Evolutionary conservation across 2,113 vertebrate genomes (phyloP), one percentile per base, ranked within the genome.

Genomic region (Grammomys dolichurus): DNA sequence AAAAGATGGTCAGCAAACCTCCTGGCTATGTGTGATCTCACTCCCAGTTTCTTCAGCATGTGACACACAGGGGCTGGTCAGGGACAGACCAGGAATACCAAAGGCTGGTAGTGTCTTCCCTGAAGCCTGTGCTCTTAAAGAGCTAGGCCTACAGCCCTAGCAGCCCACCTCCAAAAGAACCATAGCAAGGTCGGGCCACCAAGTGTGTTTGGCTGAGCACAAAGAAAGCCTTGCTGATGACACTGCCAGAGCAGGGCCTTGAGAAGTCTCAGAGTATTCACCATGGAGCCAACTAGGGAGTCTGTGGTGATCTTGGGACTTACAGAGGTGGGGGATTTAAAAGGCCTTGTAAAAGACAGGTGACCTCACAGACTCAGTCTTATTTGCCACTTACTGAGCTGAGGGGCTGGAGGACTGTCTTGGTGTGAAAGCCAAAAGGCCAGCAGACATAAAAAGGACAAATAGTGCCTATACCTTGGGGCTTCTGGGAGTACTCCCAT

Each of bases 321-420:
- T 48, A n/a, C 20, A 17, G 46, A 7, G 7, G 1, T 1, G 0
- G 46, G 43, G 51, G 69, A 13, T 1, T 14, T 28, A 6, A 40
- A 43, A 43, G 92, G 22, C 60, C 67, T 20, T n/a, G 1, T 13
- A 1, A 9, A 56, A 67, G 73, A 19, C 72, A 2, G 46, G 4
- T 0, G 24, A 20, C 0, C 31, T 46, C 8, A 3, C 4, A 14
- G 5, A 5, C 78, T 28, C 4, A 13, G 76, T 0, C 0, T 3
- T 16, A 76, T 75, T 5, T 24, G 19, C 13, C 73, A 36, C 5
- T 28, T 54, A 4, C 28, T 26, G 58, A 75, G 76, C 40, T 19
- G 0, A 8, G 8, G 4, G 17, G 31, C 87, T 22, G 9, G 26
- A 24, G 22, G 36, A 11, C 40, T 0, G 7, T 8, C 2, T 16